These are phyloP conservation scores for Onychorhynchus coronatus DNA, from an alignment of 2,113 vertebrate species.

Conservation along the genomic window DNA sequence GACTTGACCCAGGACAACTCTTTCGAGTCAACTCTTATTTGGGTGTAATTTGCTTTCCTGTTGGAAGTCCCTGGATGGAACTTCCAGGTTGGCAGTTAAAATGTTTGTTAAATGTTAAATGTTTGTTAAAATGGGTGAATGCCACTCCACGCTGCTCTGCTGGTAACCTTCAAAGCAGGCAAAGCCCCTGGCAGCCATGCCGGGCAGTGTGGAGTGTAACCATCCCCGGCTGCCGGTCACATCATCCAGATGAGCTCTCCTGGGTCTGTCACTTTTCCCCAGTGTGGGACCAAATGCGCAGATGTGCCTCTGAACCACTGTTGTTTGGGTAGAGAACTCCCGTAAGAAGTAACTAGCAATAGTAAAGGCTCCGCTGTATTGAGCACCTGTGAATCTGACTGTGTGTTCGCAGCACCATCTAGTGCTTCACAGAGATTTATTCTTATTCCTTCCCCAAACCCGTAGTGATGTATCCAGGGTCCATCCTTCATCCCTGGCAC, in stretches of 20 bases:
- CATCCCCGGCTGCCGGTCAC: neutral
- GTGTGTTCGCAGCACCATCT: conserved; percentile 59
- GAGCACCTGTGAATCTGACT: neutral
- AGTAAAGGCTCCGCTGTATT: fast-evolving
- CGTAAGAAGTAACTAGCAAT: fast-evolving
- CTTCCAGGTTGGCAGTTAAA: neutral
- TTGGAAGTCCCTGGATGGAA: neutral
- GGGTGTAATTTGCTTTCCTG: neutral
- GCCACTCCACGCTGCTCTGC: neutral
- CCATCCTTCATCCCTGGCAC: neutral
- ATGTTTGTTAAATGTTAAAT: no score
- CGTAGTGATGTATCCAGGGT: fast-evolving
- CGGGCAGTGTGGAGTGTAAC: neutral
- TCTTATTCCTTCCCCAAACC: neutral
- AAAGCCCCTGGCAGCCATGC: neutral
- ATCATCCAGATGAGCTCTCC: neutral
- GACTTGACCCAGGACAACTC: neutral
- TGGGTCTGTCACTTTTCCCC: neutral
- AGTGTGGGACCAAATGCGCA: fast-evolving
- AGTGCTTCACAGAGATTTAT: neutral
- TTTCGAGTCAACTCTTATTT: neutral
- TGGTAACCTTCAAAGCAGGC: no score
- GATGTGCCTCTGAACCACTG: neutral
- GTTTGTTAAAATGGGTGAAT: neutral
- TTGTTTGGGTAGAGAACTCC: neutral